Evolutionary conservation across 35 echinoderm and acorn worm genomes (phyloP).

Genomic region (Apostichopus californicus): DNA sequence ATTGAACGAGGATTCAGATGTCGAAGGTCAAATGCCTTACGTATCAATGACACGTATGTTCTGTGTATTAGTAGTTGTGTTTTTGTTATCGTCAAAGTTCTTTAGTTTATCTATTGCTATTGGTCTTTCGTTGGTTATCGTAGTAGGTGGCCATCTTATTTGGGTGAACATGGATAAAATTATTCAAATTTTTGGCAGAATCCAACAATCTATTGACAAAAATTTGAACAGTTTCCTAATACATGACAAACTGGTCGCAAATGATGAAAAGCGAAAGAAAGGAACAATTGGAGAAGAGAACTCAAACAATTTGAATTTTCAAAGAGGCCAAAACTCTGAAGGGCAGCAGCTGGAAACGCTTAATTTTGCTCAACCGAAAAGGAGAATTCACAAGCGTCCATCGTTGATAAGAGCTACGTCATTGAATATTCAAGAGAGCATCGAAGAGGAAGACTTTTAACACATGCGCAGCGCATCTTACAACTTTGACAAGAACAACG

Average conservation of each 20-base stretch:
- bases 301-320: background rate
- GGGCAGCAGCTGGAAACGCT: background rate
- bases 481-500: no score
- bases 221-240: no score
- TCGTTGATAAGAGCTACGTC: background rate
- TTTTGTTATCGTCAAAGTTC: background rate
- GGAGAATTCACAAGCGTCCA: background rate
- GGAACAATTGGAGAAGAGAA: background rate
- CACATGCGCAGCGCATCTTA: background rate
- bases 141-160: background rate
- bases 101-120: background rate
- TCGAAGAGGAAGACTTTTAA: constrained; percentile 30
- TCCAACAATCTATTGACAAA: background rate
- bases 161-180: background rate
- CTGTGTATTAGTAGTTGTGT: background rate
- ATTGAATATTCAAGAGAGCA: constrained; percentile 26
- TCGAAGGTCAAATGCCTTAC: background rate
- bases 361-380: background rate
- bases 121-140: background rate
- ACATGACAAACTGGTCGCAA: no score
- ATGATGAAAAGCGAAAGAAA: background rate
- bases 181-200: background rate
- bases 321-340: background rate
- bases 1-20: background rate
- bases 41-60: background rate